Base-by-base conservation (phyloP, 2,797 vertebrate genomes). In the Phrynocephalus vlangalii region DNA sequence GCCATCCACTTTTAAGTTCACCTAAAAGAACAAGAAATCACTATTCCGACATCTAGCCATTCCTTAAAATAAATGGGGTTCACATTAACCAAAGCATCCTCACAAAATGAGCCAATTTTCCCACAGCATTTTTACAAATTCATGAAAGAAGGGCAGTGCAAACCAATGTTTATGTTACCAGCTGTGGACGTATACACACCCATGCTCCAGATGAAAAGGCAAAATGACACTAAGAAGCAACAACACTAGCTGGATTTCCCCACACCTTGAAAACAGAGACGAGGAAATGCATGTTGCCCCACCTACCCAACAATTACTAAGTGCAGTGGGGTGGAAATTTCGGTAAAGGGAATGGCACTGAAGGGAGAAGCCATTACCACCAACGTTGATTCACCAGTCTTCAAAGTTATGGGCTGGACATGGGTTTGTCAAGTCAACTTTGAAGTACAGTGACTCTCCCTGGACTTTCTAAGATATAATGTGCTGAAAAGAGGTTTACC, bases 1-100 rank as follows among this genome's bases (percentile, higher is more conserved):
- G 95, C 83, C 98, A 94, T 1, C 98, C 97, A 2, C 93, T 96
- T 0, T 97, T 0, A 67, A 99, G 79, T 1, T 97, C 63, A 0
- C 98, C 98, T 99, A 79, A 71, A 71, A 82, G 85, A 91, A 76
- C 2, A 87, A 91, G 90, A 5, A 90, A 86, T 75, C 18, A 67
- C 28, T 26, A 2, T 8, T 82, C 79, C 33, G 63, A 72, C n/a
- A n/a, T 66, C 18, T 16, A n/a, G 4, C 16, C 22, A 28, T 18
- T 38, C 28, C 44, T 52, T 78, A 10, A 63, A 60, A 60, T 9
- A 38, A 48, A 48, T 13, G 24, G 56, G 60, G 38, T 26, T 48
- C 15, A 22, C 38, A 22, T 77, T n/a, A 33, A 26, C 15, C 33
- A 38, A 1, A 9, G 9, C 52, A n/a, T 50, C 18, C 9, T 50